Percentiles rank a stretch among this genome's conserved stretches.
Evolutionary conservation across 2,797 vertebrate species (phyloP).

Genomic region (Natrix natrix): DNA sequence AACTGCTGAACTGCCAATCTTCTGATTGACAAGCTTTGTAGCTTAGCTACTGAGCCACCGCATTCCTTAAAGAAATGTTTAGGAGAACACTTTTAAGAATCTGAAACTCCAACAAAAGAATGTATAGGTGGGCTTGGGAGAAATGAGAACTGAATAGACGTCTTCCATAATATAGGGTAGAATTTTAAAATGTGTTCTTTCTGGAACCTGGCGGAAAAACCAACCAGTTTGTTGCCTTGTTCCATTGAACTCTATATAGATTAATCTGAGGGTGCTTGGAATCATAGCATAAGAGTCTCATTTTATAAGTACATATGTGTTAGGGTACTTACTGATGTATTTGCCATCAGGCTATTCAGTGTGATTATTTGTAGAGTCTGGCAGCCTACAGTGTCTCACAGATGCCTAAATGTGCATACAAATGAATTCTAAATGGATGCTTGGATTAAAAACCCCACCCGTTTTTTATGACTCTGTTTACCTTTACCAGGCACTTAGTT

Average conservation of each 20-base stretch:
- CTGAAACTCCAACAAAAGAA: not conserved
- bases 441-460: slow-evolving; percentile 9
- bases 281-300: not conserved
- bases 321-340: not conserved
- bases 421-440: slow-evolving; percentile 32
- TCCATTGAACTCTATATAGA: not conserved
- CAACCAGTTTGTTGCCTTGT: not conserved
- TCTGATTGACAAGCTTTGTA: too few relatives aligned
- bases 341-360: slow-evolving; percentile 10
- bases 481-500: slow-evolving; percentile 26
- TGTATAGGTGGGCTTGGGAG: not conserved
- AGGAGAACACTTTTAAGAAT: not conserved
- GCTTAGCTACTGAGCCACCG: too few relatives aligned
- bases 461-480: slow-evolving; percentile 38
- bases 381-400: slow-evolving; percentile 18
- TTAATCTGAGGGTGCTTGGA: not conserved
- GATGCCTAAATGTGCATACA: slow-evolving; percentile 28
- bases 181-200: not conserved
- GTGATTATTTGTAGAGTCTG: slow-evolving; percentile 19
- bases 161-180: not conserved
- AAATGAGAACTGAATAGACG: not conserved
- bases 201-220: not conserved
- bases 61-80: not conserved
- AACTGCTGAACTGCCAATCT: too few relatives aligned
- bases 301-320: slow-evolving; percentile 15